Evolutionary conservation across 2,113 vertebrate genomes (phyloP).

Genomic region (Epinephelus fuscoguttatus): DNA sequence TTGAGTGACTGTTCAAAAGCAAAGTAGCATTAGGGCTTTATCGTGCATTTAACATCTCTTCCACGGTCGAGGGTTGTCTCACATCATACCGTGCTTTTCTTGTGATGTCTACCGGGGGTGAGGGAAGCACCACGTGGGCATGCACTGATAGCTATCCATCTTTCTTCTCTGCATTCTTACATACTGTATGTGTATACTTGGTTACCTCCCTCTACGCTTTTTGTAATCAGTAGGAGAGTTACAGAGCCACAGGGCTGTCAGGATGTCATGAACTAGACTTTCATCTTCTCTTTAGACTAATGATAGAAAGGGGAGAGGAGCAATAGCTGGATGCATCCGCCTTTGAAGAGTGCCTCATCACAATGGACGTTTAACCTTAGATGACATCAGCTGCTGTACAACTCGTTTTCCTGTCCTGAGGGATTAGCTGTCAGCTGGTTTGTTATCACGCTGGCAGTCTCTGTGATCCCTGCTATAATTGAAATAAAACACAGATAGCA

Average conservation of each 20-base stretch:
- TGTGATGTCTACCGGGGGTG: constrained; percentile 12
- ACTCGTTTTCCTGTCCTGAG: constrained; percentile 65
- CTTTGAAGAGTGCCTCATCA: constrained; percentile 77
- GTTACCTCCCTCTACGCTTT: constrained; percentile 28
- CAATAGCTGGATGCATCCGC: constrained; percentile 53
- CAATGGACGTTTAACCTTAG: constrained; percentile 73
- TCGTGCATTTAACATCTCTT: constrained; percentile 45
- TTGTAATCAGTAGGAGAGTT: constrained; percentile 21
- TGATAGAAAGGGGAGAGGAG: constrained; percentile 51
- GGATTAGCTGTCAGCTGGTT: constrained; percentile 74
- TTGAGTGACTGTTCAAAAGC: constrained; percentile 52
- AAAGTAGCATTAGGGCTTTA: constrained; percentile 17
- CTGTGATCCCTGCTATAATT: constrained; percentile 75
- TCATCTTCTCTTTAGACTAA: constrained; percentile 63
- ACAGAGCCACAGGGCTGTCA: constrained; percentile 42
- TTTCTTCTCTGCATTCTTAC: neutral
- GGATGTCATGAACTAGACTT: constrained; percentile 46
- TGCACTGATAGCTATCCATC: neutral
- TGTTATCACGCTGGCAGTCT: constrained; percentile 66
- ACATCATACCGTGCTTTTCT: constrained; percentile 27
- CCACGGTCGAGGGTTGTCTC: constrained; percentile 8
- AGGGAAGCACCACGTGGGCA: neutral
- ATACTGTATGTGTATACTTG: neutral
- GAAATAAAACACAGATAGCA: constrained; percentile 76
- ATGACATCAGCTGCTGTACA: constrained; percentile 71